Evolutionary conservation across 2,113 vertebrate genomes (phyloP), one percentile per base, ranked within the genome.

Genomic region (Microcebus lehilahytsara): DNA sequence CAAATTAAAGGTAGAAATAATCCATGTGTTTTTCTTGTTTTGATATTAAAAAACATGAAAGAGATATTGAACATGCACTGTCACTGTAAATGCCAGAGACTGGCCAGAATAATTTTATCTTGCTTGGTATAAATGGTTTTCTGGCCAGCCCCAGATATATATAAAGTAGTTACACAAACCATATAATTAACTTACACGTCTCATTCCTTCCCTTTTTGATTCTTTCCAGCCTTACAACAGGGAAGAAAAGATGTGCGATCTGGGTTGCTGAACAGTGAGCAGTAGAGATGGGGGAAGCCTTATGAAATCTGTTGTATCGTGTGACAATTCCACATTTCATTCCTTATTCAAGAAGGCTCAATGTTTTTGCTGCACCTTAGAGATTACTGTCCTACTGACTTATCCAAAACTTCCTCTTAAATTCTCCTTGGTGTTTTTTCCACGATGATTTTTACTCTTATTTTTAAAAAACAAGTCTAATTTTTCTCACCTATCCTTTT

Each of bases 1-100:
- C 32, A 80, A 88, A 74, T 74, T 87, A 77, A 94, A 91, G 58
- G 67, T 62, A 7, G 12, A 94, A 97, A 93, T 60, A 34, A 80
- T 23, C 13, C 60, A 72, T 40, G 60, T 27, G 34, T 27, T 79
- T 19, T 94, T 78, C 46, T 79, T 58, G 5, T 85, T 90, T 53
- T 46, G 5, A 53, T 84, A 71, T 25, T 66, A 92, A 49, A 32
- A 87, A 93, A 85, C 34, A 92, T 14, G 60, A 67, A 69, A 80
- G 37, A 58, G 16, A 80, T 71, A 23, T 2, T 77, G 60, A 88
- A 51, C 7, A 88, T 67, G 30, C 56, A 32, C 8, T 56, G 0
- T 46, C 40, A 77, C 4, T 49, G 0, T 53, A 88, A 96, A 37
- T 53, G 46, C 3, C 20, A 53, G 27, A 62, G n/a, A 71, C 1